Evolutionary conservation across 2,113 vertebrate species (phyloP).

Genomic region (Macquaria ambigua): DNA sequence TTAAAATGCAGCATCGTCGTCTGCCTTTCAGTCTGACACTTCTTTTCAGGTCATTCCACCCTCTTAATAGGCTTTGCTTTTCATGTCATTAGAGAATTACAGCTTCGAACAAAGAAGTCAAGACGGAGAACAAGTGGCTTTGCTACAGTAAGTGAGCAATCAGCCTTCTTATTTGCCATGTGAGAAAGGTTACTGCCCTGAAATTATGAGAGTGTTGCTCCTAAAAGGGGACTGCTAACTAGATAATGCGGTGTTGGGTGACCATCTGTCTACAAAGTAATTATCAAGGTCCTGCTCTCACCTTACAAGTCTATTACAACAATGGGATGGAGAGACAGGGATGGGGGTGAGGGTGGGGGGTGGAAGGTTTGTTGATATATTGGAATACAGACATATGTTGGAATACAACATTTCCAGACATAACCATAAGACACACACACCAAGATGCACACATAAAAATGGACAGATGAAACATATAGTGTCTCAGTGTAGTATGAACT

Average conservation of each 20-base stretch:
- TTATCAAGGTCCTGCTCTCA: conserved; percentile 73
- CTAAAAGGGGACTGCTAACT: conserved; percentile 51
- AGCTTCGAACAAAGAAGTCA: conserved; percentile 53
- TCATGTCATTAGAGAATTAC: conserved; percentile 68
- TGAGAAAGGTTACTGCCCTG: conserved; percentile 71
- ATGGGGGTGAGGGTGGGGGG: background rate
- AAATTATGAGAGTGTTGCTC: conserved; percentile 66
- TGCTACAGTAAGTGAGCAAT: conserved; percentile 48
- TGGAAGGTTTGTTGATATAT: conserved; percentile 29
- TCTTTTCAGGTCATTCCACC: conserved; percentile 66
- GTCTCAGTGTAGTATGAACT: background rate
- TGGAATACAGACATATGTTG: conserved; percentile 28
- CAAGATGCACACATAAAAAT: background rate
- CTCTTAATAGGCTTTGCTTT: conserved; percentile 70
- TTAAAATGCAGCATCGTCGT: conserved; percentile 81
- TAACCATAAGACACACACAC: background rate
- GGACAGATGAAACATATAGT: background rate
- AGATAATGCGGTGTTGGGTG: conserved; percentile 73
- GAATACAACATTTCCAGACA: conserved; percentile 15
- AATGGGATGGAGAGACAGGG: conserved; percentile 39
- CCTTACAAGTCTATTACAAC: conserved; percentile 72
- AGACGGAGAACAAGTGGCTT: conserved; percentile 53
- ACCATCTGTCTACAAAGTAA: conserved; percentile 70
- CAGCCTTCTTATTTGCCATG: conserved; percentile 65
- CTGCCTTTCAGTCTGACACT: conserved; percentile 59